A percentile compares a stretch with the other conserved stretches of the same genome.
Conservation (phyloP, 2,113 vertebrate species). For the Fukomys damarensis region DNA sequence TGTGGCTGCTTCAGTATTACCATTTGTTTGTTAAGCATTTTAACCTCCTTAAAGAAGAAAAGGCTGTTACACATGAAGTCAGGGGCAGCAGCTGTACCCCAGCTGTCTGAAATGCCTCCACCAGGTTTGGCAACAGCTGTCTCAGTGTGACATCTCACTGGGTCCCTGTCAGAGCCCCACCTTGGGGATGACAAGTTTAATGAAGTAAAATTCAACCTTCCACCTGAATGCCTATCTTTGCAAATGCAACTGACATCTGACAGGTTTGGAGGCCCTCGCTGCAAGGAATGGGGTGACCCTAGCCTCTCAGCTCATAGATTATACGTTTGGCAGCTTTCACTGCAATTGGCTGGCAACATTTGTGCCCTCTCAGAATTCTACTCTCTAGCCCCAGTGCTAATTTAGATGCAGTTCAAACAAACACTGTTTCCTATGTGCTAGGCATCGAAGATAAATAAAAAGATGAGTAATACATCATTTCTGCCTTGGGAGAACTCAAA, state of each 20-base stretch:
- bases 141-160: slow-evolving; percentile 75
- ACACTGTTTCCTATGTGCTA: slow-evolving; percentile 55
- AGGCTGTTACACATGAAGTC: slow-evolving; percentile 23
- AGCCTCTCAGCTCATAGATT: slow-evolving; percentile 66
- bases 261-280: slow-evolving; percentile 56
- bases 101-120: slow-evolving; percentile 63
- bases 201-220: slow-evolving; percentile 79
- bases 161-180: slow-evolving; percentile 78
- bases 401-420: slow-evolving; percentile 67
- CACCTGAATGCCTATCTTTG: slow-evolving; percentile 63
- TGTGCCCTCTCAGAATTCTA: slow-evolving; percentile 45
- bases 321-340: slow-evolving; percentile 67
- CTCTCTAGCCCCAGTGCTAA: slow-evolving; percentile 52
- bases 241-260: slow-evolving; percentile 68
- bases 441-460: slow-evolving; percentile 52
- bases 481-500: slow-evolving; percentile 37
- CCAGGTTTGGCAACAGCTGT: slow-evolving; percentile 76
- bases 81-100: slow-evolving; percentile 63
- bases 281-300: slow-evolving; percentile 55
- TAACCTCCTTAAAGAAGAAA: slow-evolving; percentile 53
- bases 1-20: background rate
- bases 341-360: slow-evolving; percentile 57
- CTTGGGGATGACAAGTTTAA: slow-evolving; percentile 79
- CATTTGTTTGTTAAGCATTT: slow-evolving; percentile 35
- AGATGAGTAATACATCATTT: slow-evolving; percentile 44